Evolutionary conservation across 2,888 invertebrate genomes (phyloP).

Genomic region (Phortica magna): DNA sequence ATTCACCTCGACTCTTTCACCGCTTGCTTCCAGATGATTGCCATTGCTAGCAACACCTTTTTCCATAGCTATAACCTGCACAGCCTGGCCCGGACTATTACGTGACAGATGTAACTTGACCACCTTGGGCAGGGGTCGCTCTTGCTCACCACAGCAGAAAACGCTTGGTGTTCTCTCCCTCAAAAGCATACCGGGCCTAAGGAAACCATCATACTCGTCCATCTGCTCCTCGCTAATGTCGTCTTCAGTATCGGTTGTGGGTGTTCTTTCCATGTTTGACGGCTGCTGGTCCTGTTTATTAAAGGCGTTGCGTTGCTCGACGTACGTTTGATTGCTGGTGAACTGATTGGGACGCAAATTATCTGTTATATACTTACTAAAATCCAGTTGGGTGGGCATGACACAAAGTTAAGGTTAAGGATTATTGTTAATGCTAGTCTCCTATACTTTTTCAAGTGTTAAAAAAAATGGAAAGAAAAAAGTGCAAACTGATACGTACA

Average conservation of each 20-base stretch:
- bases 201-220: constrained; percentile 77
- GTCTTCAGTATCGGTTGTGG: constrained; percentile 49
- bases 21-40: constrained; percentile 48
- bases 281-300: constrained; percentile 31
- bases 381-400: constrained; percentile 4
- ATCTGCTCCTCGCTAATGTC: constrained; percentile 69
- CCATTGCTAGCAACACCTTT: constrained; percentile 41
- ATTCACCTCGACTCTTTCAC: constrained; percentile 38
- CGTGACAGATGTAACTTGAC: constrained; percentile 55
- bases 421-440: not conserved
- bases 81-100: constrained; percentile 84
- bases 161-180: constrained; percentile 70
- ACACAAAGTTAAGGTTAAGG: constrained; percentile 12
- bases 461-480: not conserved
- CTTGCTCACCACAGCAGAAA: constrained; percentile 74
- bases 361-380: constrained; percentile 76
- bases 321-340: constrained; percentile 78
- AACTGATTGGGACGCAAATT: constrained; percentile 60
- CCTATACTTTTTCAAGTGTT: not conserved
- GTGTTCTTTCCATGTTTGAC: constrained; percentile 50
- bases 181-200: constrained; percentile 76
- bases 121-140: constrained; percentile 44
- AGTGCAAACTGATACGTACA: constrained; percentile 64
- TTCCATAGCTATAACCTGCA: constrained; percentile 82
- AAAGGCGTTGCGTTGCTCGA: constrained; percentile 77